Base-by-base conservation (phyloP, 2,113 vertebrate genomes). In the Oryzias curvinotus region DNA sequence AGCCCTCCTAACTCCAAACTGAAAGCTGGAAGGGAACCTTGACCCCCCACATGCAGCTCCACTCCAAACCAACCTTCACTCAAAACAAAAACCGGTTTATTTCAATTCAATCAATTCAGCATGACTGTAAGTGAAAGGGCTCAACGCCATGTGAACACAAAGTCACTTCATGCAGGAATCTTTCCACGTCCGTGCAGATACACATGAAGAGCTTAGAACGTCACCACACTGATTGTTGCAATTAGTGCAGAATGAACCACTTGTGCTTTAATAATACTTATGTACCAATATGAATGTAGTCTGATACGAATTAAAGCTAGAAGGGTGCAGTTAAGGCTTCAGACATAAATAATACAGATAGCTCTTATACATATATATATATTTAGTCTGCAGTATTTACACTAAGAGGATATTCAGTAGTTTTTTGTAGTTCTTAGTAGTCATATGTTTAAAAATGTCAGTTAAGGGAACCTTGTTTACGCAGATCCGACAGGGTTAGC, bases 271-370 rank as follows among this genome's bases (percentile, higher is more conserved):
- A 48, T 17, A 18, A 18, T 48, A 48, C 12, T 17, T 42, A 16
- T 6, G 5, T 13, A 14, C 13, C 8, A 23, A 36, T n/a, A 58
- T 62, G 25, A 5, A 10, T 17, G 41, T 16, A 41, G 10, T 41
- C 19, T 51, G 18, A 58, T 49, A 53, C 52, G 68, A 60, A 52
- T 46, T 52, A 61, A 57, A 44, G 21, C 14, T 36, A 46, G 56
- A 57, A 57, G 21, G 26, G n/a, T 76, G 72, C 75, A 77, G 60
- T 71, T 75, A 65, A 78, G 62, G 71, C 68, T 75, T 55, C 47
- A 73, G 53, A 73, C 56, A 86, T 85, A 86, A 88, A 89, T 86
- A 88, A 85, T 50, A 58, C 26, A 50, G 64, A 13, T 36, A 36
- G 36, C 36, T 36, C 36, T 48, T 52, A 72, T 47, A 66, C 5